Conservation (phyloP, 2,113 vertebrate genomes). For the Mastomys coucha region DNA sequence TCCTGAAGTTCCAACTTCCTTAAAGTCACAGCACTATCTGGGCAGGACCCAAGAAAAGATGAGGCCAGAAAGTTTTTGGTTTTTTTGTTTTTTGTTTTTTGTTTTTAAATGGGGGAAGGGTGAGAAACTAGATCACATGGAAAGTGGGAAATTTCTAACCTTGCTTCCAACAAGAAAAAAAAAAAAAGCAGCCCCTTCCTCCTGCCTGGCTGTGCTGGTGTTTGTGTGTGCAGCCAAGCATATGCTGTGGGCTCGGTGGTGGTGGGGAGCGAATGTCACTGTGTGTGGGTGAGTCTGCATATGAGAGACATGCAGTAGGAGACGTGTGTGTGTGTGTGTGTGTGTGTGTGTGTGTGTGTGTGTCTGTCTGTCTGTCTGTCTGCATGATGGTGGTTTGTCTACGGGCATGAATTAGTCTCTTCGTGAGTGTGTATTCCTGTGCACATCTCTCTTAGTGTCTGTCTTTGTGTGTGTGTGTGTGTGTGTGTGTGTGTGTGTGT, state of each 20-base stretch:
- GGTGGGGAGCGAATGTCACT: background rate
- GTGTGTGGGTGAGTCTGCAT: background rate
- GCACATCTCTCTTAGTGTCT: background rate
- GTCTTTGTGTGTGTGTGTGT: background rate
- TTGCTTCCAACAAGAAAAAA: background rate
- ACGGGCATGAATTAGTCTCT: background rate
- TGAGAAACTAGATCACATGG: slow-evolving; percentile 50
- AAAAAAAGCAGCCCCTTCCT: background rate
- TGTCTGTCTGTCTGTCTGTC: no score
- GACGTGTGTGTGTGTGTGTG: background rate
- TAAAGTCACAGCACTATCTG: slow-evolving; percentile 80
- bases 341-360: no score
- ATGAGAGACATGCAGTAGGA: background rate
- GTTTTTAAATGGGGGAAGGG: background rate
- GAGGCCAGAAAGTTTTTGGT: background rate
- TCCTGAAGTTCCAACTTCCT: slow-evolving; percentile 69
- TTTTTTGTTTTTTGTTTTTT: background rate
- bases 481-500: background rate
- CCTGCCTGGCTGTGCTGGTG: background rate
- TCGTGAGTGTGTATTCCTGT: background rate
- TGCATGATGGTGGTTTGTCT: background rate
- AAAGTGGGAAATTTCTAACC: background rate
- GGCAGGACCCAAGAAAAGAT: slow-evolving; percentile 54
- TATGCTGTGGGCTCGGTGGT: background rate
- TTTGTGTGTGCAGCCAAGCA: background rate